Evolutionary conservation across 2,797 vertebrate genomes (phyloP).

Genomic region (Mycteria americana): DNA sequence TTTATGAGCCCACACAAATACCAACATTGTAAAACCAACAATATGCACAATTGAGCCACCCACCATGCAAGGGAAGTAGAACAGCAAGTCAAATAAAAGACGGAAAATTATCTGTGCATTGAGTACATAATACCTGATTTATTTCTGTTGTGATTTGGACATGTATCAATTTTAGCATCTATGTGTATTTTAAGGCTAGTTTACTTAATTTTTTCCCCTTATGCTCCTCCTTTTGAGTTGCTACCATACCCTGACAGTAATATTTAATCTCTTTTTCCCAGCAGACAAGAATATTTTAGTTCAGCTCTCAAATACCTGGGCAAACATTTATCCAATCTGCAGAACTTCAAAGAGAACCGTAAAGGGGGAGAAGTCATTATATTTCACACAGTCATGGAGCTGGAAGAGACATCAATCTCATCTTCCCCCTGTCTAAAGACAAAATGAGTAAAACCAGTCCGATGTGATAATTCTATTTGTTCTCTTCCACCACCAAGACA

Average conservation of each 20-base stretch:
- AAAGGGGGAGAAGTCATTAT: not conserved
- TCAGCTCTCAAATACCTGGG: not conserved
- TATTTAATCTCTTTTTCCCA: not conserved
- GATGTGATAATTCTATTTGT: not conserved
- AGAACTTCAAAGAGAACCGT: not conserved
- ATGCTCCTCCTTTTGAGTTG: not conserved
- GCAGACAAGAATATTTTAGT: not conserved
- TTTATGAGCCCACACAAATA: not conserved
- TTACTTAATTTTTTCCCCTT: not conserved
- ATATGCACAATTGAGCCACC: not conserved
- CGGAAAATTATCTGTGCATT: not conserved
- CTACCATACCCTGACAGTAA: not conserved
- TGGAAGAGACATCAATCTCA: not conserved
- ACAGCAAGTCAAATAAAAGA: rapidly evolving
- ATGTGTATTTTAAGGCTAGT: not conserved
- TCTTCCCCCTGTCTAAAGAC: not conserved
- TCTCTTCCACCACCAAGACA: not conserved
- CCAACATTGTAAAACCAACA: not conserved
- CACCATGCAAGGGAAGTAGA: not conserved
- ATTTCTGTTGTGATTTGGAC: not conserved
- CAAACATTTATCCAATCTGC: not conserved
- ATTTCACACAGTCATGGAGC: not conserved
- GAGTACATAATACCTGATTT: not conserved
- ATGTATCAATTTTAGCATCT: not conserved
- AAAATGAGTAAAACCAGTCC: not conserved